Percentiles rank a stretch among this genome's conserved stretches.
phyloP scores from a whole-genome alignment of 2,797 vertebrate species.

The Eutrigla gurnardus region DNA sequence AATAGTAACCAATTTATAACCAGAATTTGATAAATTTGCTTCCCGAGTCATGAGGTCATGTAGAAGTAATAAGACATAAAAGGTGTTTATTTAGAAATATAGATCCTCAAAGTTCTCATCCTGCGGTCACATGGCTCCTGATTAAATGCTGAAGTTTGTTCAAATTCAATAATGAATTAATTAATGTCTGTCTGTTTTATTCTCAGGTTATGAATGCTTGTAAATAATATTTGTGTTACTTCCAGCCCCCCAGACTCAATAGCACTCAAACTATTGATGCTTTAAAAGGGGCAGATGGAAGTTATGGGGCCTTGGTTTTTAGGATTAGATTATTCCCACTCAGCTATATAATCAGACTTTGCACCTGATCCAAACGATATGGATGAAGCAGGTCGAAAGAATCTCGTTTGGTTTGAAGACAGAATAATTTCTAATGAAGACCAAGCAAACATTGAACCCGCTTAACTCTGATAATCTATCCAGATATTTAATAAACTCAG shows the following conservation, averaged over 20 bases:
- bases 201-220: neutral
- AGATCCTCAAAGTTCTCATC: neutral
- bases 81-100: neutral
- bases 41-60: neutral
- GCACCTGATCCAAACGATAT: neutral
- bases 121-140: neutral
- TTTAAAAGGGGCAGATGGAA: neutral
- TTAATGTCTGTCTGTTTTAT: no score
- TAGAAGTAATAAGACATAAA: neutral
- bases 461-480: no score
- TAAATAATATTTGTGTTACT: neutral
- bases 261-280: neutral
- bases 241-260: neutral
- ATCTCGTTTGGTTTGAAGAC: neutral
- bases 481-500: neutral
- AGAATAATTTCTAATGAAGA: neutral
- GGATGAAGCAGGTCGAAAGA: neutral
- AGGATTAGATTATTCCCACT: no score
- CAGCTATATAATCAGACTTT: neutral
- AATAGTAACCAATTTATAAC: neutral
- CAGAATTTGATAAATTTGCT: neutral
- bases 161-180: no score
- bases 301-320: no score
- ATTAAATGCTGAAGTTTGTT: neutral
- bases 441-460: neutral